Base-by-base conservation (phyloP, 2,797 vertebrate species). In the Rhinichthys osculus region DNA sequence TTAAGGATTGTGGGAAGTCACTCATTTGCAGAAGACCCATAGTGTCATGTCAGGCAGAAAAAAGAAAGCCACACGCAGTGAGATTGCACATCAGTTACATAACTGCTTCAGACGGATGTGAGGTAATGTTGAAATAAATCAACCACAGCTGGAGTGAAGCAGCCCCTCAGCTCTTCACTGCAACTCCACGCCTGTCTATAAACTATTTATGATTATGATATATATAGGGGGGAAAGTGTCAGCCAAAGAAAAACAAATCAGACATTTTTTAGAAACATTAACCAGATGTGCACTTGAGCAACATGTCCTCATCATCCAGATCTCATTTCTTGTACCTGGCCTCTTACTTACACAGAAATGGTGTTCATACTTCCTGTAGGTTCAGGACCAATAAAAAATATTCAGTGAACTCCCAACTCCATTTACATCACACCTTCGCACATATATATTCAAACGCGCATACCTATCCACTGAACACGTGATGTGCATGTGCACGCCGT, bases 81-180 rank as follows among this genome's bases (percentile, higher is more conserved):
- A 38, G 33, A 78, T 23, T 16, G 19, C 54, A 57, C 16, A 44
- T 8, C 5, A 10, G 16, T 85, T 81, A 52, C 62, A 71, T 62
- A 87, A 81, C 64, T 10, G 30, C 30, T 74, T 82, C 64, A 69
- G 69, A 38, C 35, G 42, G 50, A 64, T 23, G 78, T 62, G 57
- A 54, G n/a, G 38, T 66, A 30, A 77, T 54, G 23, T 21, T 21
- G 23, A 67, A 69, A n/a, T 50, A 78, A 88, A 82, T 86, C 13
- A 78, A 16, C 19, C 83, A 72, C 72, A 84, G 62, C 85, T 73
- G 71, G 78, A 80, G 23, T 3, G 50, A 38, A 59, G 81, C 78
- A 52, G 33, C 14, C 76, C 40, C 40, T 81, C 21, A 3, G 19
- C 74, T 83, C 69, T 66, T 17, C n/a, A 71, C 80, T 85, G 33